Percentiles rank a stretch among this genome's conserved stretches.
These are phyloP conservation scores for Drosophila lowei DNA, from an alignment of 1,140 invertebrate genomes.

Conservation along the genomic window DNA sequence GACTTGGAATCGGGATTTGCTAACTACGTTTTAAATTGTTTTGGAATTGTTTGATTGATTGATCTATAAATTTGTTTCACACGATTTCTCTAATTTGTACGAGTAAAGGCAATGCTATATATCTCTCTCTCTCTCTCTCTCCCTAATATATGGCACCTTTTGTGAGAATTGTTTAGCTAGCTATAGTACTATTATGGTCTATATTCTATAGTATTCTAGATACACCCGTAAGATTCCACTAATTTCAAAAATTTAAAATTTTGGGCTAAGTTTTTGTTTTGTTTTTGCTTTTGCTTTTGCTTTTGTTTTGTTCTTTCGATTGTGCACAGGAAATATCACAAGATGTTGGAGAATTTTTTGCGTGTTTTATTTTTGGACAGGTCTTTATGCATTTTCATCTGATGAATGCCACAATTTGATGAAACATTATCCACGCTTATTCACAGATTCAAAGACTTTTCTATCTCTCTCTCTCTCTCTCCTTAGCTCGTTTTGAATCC, in stretches of 20 bases:
- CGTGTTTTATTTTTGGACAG: constrained; percentile 80
- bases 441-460: constrained; percentile 28
- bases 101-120: background rate
- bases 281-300: constrained; percentile 8
- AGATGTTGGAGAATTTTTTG: constrained; percentile 68
- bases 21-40: constrained; percentile 11
- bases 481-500: background rate
- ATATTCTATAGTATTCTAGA: constrained; percentile 10
- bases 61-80: constrained; percentile 29
- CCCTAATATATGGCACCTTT: constrained; percentile 56
- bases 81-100: constrained; percentile 27
- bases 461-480: constrained; percentile 18
- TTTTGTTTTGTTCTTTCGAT: constrained; percentile 36
- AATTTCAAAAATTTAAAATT: background rate
- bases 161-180: constrained; percentile 57
- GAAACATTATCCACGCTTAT: constrained; percentile 32
- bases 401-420: constrained; percentile 61
- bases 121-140: background rate
- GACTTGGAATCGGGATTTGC: constrained; percentile 10
- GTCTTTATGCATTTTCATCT: constrained; percentile 82
- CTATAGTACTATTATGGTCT: constrained; percentile 18
- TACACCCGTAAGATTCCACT: constrained; percentile 56
- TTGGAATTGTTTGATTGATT: constrained; percentile 33
- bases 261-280: background rate
- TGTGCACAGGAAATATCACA: constrained; percentile 63